Percentiles rank a stretch among this genome's conserved stretches.
Evolutionary conservation across 2,113 vertebrate genomes (phyloP).

Genomic region (Lasiurus cinereus): DNA sequence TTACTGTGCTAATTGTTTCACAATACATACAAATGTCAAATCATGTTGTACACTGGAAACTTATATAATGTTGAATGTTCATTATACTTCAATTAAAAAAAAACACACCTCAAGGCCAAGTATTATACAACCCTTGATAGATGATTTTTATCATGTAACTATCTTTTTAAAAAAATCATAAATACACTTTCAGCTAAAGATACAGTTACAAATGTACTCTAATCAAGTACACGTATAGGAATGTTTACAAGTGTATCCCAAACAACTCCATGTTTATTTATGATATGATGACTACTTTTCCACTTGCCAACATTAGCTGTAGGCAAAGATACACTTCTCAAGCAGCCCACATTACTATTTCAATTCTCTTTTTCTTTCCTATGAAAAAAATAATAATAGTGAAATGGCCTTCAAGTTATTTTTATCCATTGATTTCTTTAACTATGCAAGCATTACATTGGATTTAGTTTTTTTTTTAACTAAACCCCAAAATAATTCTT

Average conservation of each 20-base stretch:
- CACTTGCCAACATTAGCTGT: neutral
- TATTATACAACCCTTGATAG: neutral
- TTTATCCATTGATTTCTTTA: conserved; percentile 52
- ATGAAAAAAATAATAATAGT: neutral
- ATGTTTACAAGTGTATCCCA: neutral
- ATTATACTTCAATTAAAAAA: neutral
- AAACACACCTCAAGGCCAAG: neutral
- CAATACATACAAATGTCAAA: neutral
- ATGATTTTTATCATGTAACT: neutral
- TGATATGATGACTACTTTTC: neutral
- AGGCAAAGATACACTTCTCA: neutral
- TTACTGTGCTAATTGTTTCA: neutral
- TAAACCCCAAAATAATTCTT: neutral
- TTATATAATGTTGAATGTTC: neutral
- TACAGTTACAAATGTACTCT: neutral
- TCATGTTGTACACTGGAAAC: neutral
- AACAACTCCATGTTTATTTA: neutral
- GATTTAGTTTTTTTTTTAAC: conserved; percentile 33
- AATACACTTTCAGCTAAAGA: neutral
- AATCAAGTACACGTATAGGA: neutral
- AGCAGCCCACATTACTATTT: neutral
- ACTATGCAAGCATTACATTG: neutral
- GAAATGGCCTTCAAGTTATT: neutral
- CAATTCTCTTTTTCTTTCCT: neutral
- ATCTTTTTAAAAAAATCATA: neutral